Evolutionary conservation across 23 tunicate species (phyloP).

Genomic region (Styela plicata): DNA sequence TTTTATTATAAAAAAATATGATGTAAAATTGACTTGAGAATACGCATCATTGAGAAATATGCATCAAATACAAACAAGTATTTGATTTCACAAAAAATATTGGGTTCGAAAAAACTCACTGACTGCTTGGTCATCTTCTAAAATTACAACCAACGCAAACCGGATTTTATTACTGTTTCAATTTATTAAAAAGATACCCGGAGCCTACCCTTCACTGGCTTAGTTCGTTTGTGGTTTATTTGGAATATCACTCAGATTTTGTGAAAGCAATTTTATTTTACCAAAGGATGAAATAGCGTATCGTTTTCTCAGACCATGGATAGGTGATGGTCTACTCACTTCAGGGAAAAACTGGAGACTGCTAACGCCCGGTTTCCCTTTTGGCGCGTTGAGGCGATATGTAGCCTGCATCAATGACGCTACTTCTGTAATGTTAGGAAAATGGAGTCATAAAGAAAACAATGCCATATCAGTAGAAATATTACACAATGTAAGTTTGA

Average conservation of each 20-base stretch:
- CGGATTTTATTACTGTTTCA: slow-evolving; percentile 6
- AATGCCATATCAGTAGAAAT: slow-evolving; percentile 24
- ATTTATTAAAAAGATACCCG: slow-evolving; percentile 33
- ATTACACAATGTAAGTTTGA: slow-evolving; percentile 32
- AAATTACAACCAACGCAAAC: slow-evolving; percentile 49
- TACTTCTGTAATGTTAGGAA: background rate
- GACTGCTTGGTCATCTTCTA: slow-evolving; percentile 65
- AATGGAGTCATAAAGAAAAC: background rate
- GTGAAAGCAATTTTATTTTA: slow-evolving; percentile 42
- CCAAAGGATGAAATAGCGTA: slow-evolving; percentile 70
- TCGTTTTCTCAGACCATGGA: slow-evolving; percentile 67
- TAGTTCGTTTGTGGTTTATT: slow-evolving; percentile 49
- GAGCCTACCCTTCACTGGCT: slow-evolving; percentile 55
- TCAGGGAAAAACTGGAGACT: slow-evolving; percentile 69
- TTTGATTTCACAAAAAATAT: slow-evolving; percentile 1
- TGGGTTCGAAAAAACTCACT: slow-evolving; percentile 30
- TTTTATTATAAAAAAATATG: no score
- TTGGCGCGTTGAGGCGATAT: slow-evolving; percentile 52
- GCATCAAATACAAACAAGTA: no score
- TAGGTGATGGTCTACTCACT: slow-evolving; percentile 76
- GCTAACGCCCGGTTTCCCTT: slow-evolving; percentile 66
- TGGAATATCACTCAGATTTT: slow-evolving; percentile 61
- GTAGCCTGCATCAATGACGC: background rate
- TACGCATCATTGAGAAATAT: no score
- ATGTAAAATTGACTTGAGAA: no score